Conservation (phyloP, 2,113 vertebrate species). For the Neolamprologus caudopunctatus region DNA sequence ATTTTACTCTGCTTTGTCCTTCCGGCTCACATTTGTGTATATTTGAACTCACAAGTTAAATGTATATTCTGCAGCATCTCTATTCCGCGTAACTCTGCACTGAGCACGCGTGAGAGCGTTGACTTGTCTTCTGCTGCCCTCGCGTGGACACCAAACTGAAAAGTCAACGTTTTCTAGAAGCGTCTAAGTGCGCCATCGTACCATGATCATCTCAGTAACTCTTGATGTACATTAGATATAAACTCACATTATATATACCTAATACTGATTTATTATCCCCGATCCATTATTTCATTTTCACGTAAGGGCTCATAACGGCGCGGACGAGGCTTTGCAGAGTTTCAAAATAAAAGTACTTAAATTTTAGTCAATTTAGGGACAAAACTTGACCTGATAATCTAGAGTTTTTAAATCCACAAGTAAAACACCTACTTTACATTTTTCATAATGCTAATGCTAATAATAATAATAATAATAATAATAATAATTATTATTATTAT, state of each 20-base stretch:
- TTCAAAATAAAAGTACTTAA: not conserved
- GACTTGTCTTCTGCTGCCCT: not conserved
- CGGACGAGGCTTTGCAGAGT: rapidly evolving
- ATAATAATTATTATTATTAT: too few species aligned
- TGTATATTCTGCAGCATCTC: not conserved
- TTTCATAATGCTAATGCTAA: not conserved
- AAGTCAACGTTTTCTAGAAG: not conserved
- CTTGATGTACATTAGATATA: not conserved
- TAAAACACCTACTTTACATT: not conserved
- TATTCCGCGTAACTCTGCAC: not conserved
- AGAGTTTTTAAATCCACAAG: not conserved
- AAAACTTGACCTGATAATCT: not conserved
- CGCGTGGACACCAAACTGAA: not conserved
- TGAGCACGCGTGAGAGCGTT: rapidly evolving
- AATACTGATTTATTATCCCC: not conserved
- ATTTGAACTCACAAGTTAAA: not conserved
- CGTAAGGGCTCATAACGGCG: too few species aligned
- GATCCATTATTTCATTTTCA: not conserved
- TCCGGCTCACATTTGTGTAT: not conserved
- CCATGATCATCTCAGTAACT: rapidly evolving
- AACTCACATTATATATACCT: not conserved
- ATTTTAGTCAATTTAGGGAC: not conserved
- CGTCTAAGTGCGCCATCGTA: not conserved
- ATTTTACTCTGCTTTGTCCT: not conserved
- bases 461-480: not conserved